Percentiles rank a stretch among this genome's conserved stretches.
Evolutionary conservation across 2,797 vertebrate genomes (phyloP).

Genomic region (Cynodonichthys magdalenae): DNA sequence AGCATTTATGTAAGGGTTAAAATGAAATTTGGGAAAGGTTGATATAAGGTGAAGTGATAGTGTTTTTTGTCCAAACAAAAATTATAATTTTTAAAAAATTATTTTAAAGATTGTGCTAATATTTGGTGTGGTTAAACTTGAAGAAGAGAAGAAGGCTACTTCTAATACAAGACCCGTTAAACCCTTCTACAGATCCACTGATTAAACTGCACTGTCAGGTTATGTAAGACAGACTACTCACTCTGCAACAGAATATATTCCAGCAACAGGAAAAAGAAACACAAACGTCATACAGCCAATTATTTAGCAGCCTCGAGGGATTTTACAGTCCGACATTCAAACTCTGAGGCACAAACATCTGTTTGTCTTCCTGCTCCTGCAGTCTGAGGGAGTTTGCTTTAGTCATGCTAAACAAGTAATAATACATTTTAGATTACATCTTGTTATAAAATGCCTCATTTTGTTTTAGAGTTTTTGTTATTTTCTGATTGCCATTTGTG

Average conservation of each 20-base stretch:
- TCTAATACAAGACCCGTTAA: no score
- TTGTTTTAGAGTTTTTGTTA: no score
- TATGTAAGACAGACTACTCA: slow-evolving; percentile 55
- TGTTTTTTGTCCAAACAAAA: no score
- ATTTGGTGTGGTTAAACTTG: no score
- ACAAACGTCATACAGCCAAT: slow-evolving; percentile 77
- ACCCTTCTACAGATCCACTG: slow-evolving; percentile 14
- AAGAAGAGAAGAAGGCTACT: no score
- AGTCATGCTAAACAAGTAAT: slow-evolving; percentile 8
- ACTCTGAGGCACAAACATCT: slow-evolving; percentile 23
- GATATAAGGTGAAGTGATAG: no score
- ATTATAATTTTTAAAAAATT: no score
- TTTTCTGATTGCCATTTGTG: no score
- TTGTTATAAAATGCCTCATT: background rate
- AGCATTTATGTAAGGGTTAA: no score
- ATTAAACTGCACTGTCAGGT: slow-evolving; percentile 50
- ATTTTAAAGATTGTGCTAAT: no score
- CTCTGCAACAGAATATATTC: slow-evolving; percentile 46
- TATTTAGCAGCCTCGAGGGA: slow-evolving; percentile 71
- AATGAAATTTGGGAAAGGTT: no score
- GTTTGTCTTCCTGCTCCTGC: slow-evolving; percentile 41
- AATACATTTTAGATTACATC: slow-evolving; percentile 16
- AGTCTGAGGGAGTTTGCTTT: slow-evolving; percentile 19
- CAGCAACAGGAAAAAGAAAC: slow-evolving; percentile 49
- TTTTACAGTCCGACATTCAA: slow-evolving; percentile 57